Evolutionary conservation across 2,113 vertebrate species (phyloP), one percentile per base, ranked within the genome.

Genomic region (Rynchops niger): DNA sequence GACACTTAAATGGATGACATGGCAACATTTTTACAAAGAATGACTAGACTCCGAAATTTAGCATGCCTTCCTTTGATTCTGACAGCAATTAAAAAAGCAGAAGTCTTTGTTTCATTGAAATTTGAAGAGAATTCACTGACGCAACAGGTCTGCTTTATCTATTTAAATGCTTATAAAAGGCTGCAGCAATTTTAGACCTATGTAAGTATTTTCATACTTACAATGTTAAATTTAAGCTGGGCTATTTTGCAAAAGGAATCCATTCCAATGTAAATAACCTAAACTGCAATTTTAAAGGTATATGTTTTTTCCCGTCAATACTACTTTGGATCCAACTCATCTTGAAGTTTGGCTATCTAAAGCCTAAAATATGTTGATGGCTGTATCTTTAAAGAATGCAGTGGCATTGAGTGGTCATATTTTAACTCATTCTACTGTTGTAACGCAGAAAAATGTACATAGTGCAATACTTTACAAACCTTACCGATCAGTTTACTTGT

Each of bases 1-100:
- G 81, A 77, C 78, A 94, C n/a, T 94, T 91, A 95, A 95, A 90
- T 71, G 71, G 74, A 93, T 94, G 95, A 96, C 93, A 92, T 2
- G 12, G 90, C 76, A 97, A 95, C 79, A 95, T 90, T 94, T 90
- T 88, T 70, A 95, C 38, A 81, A 70, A 93, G 88, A 94, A 82
- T 77, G 36, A 96, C 88, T 93, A 45, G 74, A 92, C 49, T 88
- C 82, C 83, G 59, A 86, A 92, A 94, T 65, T 42, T 83, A 74
- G 71, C 59, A 83, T 18, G 32, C 55, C 50, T 90, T 95, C 85
- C 85, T 88, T 92, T 70, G 76, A 94, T 83, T 93, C 34, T 85
- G 84, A 87, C 74, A 87, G 86, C 81, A 96, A 94, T 87, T 96
- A 49, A 87, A 94, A 88, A 78, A 83, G 27, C 50, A 61, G n/a